Base-by-base conservation (phyloP, 37 sponge, comb jelly and placozoan species). In the Chondrilla cf. caribensis region DNA sequence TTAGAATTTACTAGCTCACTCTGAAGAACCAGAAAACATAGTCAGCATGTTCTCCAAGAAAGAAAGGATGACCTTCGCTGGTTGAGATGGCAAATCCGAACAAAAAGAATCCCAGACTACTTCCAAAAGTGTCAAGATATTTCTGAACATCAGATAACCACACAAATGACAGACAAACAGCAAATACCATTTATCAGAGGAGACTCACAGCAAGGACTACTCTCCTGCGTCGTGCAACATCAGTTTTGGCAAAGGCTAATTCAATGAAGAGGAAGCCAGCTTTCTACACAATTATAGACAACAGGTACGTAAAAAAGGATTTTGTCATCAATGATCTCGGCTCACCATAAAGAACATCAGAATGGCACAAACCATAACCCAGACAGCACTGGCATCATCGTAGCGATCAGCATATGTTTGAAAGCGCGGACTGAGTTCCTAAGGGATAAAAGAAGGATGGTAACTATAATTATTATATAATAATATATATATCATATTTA, bases 341-440 rank as follows among this genome's bases (percentile, higher is more conserved):
- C 90, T 89, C 44, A 93, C 94, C 94, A 94, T 94, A 55, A 90
- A 94, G 78, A 94, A 94, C 87, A 94, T 94, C 43, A 94, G 94
- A 38, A 94, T 90, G 38, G 94, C 87, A 57, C 90, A 90, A 3
- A 82, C 33, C 41, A 90, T 66, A 18, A 94, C 94, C 90, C 90
- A 94, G 2, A 67, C 83, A 40, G 94, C 94, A 83, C 94, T 94
- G 68, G 94, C 88, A 38, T 94, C 87, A 76, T 87, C 87, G 79
- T 94, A 94, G 42, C 94, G 90, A 82, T 84, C 83, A 11, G 92
- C 84, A 33, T 86, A 90, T 28, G 60, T 73, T 1, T 11, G 41
- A 73, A 73, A 73, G 7, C 76, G 76, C 44, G 51, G 51, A 47
- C 9, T 11, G 11, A 47, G 51, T 11, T 47, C 51, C 51, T 47